Conservation (phyloP, 2,888 invertebrate species). For the Leptopilina drosophilae region DNA sequence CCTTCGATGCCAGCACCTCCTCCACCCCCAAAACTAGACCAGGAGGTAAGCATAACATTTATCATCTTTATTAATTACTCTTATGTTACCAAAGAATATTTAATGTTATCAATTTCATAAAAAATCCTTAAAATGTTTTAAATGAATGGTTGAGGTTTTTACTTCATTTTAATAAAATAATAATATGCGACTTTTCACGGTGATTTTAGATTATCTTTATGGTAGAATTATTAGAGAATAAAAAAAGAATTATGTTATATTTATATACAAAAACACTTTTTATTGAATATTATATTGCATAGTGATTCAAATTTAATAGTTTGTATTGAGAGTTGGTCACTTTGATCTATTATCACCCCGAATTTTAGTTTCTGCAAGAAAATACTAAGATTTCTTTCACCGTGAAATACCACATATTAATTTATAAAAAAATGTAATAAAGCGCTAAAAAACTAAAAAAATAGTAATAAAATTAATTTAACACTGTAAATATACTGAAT, state of each 20-base stretch:
- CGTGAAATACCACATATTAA: not conserved
- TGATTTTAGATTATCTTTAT: too few relatives aligned
- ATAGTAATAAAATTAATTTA: slow-evolving; percentile 12
- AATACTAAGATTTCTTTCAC: too few relatives aligned
- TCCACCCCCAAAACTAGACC: slow-evolving; percentile 81
- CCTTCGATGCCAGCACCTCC: slow-evolving; percentile 79
- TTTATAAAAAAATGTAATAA: not conserved
- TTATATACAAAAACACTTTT: too few relatives aligned
- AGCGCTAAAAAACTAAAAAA: not conserved
- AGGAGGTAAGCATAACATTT: slow-evolving; percentile 78
- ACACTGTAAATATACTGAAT: slow-evolving; percentile 36
- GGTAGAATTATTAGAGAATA: too few relatives aligned
- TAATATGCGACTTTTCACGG: slow-evolving; percentile 11
- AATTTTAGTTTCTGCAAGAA: too few relatives aligned
- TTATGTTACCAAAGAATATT: not conserved
- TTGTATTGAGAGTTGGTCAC: too few relatives aligned
- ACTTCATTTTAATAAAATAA: slow-evolving; percentile 45
- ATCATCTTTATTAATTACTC: not conserved
- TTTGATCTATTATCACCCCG: too few relatives aligned
- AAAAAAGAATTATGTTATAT: too few relatives aligned
- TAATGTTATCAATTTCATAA: not conserved
- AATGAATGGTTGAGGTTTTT: slow-evolving; percentile 52
- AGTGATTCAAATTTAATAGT: too few relatives aligned
- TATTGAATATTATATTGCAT: too few relatives aligned
- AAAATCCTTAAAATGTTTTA: slow-evolving; percentile 37